phyloP scores from a whole-genome alignment of 2,888 invertebrate genomes.

The Phortica magna region DNA sequence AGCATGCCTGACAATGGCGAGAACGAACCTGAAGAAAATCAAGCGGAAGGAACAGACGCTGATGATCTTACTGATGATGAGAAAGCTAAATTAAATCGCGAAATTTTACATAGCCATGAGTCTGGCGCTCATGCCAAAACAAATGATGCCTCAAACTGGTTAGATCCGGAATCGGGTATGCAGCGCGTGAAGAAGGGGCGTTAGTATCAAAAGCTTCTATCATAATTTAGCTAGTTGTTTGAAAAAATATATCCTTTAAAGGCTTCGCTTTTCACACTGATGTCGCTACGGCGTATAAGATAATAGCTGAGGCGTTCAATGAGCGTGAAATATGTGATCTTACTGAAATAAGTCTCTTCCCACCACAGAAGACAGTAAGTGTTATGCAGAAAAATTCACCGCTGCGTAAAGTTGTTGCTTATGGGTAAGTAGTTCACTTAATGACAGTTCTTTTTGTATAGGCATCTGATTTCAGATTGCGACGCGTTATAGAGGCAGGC shows the following conservation, averaged over 20 bases:
- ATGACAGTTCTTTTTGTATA: background rate
- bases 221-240: background rate
- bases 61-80: slow-evolving; percentile 42
- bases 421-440: slow-evolving; percentile 78
- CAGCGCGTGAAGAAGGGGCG: slow-evolving; percentile 81
- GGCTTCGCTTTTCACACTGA: slow-evolving; percentile 86
- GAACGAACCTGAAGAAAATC: slow-evolving; percentile 40
- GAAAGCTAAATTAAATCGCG: slow-evolving; percentile 62
- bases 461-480: slow-evolving; percentile 77
- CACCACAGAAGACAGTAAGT: slow-evolving; percentile 80
- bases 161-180: slow-evolving; percentile 80
- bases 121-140: slow-evolving; percentile 69
- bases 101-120: slow-evolving; percentile 69
- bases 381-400: slow-evolving; percentile 82
- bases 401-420: slow-evolving; percentile 81
- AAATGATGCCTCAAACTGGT: slow-evolving; percentile 78
- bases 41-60: slow-evolving; percentile 38
- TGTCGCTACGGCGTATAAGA: slow-evolving; percentile 83
- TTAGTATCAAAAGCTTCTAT: slow-evolving; percentile 56
- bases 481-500: slow-evolving; percentile 81
- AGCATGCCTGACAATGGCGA: slow-evolving; percentile 54
- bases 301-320: slow-evolving; percentile 82
- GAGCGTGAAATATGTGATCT: slow-evolving; percentile 85
- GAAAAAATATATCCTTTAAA: slow-evolving; percentile 40
- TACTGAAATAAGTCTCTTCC: slow-evolving; percentile 82